A percentile compares a stretch with the other conserved stretches of the same genome.
Conservation (phyloP, 1,140 invertebrate genomes). For the Achroia grisella region DNA sequence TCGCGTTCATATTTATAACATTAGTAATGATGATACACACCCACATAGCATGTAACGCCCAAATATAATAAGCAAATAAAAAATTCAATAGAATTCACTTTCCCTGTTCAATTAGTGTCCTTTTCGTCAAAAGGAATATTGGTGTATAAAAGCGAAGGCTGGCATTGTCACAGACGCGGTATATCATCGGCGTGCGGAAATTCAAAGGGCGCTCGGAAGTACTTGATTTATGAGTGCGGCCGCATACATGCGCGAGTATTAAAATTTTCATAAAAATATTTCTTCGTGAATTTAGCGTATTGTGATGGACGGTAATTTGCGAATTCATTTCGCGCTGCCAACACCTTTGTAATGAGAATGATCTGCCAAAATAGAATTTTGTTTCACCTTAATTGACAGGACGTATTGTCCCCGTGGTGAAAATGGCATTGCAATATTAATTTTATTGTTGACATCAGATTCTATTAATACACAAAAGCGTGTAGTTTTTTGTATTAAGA, state of each 20-base stretch:
- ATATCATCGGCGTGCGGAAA: slow-evolving; percentile 52
- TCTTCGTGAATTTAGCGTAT: slow-evolving; percentile 46
- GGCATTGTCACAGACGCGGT: slow-evolving; percentile 53
- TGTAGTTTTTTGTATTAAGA: too few species aligned
- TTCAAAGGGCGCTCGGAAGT: slow-evolving; percentile 58
- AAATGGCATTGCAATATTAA: too few species aligned
- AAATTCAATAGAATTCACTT: slow-evolving; percentile 10
- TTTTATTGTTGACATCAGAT: too few species aligned
- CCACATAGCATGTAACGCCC: too few species aligned
- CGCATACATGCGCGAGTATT: slow-evolving; percentile 46
- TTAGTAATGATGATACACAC: background rate
- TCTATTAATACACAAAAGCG: too few species aligned
- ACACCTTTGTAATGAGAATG: slow-evolving; percentile 6
- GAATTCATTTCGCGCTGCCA: slow-evolving; percentile 19
- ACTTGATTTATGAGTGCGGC: slow-evolving; percentile 59
- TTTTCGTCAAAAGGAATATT: slow-evolving; percentile 33
- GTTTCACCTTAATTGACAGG: background rate
- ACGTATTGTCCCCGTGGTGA: background rate
- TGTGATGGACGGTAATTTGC: slow-evolving; percentile 25
- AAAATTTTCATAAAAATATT: slow-evolving; percentile 67
- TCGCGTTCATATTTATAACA: background rate
- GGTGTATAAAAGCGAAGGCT: slow-evolving; percentile 43
- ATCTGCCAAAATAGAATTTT: background rate
- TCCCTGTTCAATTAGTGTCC: slow-evolving; percentile 30
- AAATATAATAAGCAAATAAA: slow-evolving; percentile 5